phyloP scores from a whole-genome alignment of 2,888 invertebrate genomes.

The Archips xylosteana region DNA sequence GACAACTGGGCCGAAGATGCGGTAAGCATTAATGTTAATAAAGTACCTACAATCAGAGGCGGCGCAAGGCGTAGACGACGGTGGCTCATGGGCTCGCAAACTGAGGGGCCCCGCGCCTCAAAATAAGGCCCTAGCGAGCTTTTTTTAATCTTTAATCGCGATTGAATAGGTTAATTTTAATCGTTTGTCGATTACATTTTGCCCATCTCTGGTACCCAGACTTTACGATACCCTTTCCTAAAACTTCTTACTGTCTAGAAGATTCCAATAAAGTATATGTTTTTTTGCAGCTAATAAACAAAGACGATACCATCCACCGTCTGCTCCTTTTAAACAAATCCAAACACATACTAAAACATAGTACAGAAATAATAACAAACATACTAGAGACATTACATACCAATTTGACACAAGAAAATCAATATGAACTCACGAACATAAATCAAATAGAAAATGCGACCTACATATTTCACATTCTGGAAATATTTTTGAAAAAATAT shows the following conservation, averaged over 20 bases:
- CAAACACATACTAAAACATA: conserved; percentile 64
- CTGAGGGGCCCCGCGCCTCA: no score
- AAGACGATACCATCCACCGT: conserved; percentile 65
- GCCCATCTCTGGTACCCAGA: no score
- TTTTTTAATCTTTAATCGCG: no score
- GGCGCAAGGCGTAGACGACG: no score
- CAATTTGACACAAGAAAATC: conserved; percentile 51
- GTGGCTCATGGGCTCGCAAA: no score
- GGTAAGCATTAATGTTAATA: conserved; percentile 49
- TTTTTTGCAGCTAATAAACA: conserved; percentile 65
- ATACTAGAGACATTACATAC: conserved; percentile 56
- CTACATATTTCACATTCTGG: conserved; percentile 68
- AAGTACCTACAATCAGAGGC: no score
- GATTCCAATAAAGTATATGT: background rate
- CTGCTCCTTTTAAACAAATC: conserved; percentile 68
- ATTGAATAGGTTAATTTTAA: no score
- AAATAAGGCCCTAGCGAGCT: no score
- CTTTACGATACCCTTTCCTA: no score
- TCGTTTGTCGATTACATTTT: no score
- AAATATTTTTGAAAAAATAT: conserved; percentile 62
- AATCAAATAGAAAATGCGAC: conserved; percentile 61
- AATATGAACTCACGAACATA: conserved; percentile 60
- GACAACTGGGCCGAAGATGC: conserved; percentile 50
- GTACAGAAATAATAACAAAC: conserved; percentile 63
- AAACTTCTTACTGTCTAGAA: no score